Conservation (phyloP, 2,888 invertebrate species). For the Leptopilina myrica region DNA sequence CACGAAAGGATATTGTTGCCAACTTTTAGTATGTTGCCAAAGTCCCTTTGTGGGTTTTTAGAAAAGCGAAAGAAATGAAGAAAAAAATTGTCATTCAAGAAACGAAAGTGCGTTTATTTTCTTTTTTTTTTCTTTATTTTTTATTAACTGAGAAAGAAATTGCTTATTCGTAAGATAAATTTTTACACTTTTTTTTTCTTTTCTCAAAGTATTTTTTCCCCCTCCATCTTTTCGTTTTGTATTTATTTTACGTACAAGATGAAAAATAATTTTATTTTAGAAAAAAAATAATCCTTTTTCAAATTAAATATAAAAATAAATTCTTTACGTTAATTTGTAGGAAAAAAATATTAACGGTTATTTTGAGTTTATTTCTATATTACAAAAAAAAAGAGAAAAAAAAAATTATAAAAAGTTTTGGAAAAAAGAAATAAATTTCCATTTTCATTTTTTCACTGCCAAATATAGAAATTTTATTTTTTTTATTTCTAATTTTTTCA, state of each 20-base stretch:
- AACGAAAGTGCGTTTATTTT: background rate
- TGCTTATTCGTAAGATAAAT: no score
- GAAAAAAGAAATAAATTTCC: no score
- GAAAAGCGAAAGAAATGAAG: background rate
- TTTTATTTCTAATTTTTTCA: background rate
- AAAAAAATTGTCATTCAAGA: background rate
- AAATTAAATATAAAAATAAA: no score
- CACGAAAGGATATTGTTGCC: slow-evolving; percentile 69
- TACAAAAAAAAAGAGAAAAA: no score
- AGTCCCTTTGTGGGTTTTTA: slow-evolving; percentile 67
- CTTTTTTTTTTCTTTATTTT: background rate
- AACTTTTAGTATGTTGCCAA: slow-evolving; percentile 73
- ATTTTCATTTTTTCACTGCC: slow-evolving; percentile 11
- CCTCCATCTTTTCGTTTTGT: no score
- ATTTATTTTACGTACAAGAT: no score
- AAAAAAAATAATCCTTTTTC: no score
- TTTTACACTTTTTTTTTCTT: no score
- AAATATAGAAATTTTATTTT: background rate
- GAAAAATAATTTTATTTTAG: no score
- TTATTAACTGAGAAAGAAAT: background rate
- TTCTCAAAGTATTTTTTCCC: no score
- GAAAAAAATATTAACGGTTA: background rate
- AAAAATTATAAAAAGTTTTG: background rate
- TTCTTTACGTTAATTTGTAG: no score
- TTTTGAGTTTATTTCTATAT: background rate